Evolutionary conservation across 1,140 invertebrate genomes (phyloP).

Genomic region (Rhagoletis pomonella): DNA sequence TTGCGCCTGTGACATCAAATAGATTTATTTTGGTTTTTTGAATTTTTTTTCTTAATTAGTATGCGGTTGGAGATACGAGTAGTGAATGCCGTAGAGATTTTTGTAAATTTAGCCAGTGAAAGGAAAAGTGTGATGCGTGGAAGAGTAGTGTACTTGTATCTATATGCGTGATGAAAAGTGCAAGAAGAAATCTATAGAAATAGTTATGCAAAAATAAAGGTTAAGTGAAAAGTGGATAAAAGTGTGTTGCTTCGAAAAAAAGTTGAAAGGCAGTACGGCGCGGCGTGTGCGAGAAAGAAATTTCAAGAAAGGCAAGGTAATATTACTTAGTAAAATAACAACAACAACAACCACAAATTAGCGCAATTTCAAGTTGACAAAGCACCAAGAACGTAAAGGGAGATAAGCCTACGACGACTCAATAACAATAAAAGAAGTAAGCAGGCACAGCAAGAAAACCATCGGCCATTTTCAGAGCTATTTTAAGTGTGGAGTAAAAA

Average conservation of each 20-base stretch:
- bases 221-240: not conserved
- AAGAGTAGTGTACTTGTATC: not conserved
- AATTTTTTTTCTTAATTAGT: not conserved
- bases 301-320: too few relatives aligned
- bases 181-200: not conserved
- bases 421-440: too few relatives aligned
- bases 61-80: slow-evolving; percentile 2
- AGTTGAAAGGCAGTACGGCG: not conserved
- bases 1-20: not conserved
- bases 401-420: too few relatives aligned
- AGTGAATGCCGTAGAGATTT: not conserved
- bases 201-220: too few relatives aligned
- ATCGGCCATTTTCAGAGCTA: too few relatives aligned
- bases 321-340: not conserved
- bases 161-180: not conserved
- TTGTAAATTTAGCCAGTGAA: slow-evolving; percentile 7
- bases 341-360: not conserved
- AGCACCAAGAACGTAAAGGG: too few relatives aligned
- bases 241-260: not conserved
- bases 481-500: too few relatives aligned
- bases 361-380: too few relatives aligned
- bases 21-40: slow-evolving; percentile 1
- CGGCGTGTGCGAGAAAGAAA: too few relatives aligned
- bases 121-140: slow-evolving; percentile 4
- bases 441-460: too few relatives aligned